Base-by-base conservation (phyloP, 2,888 invertebrate genomes). In the Lymantria dispar region DNA sequence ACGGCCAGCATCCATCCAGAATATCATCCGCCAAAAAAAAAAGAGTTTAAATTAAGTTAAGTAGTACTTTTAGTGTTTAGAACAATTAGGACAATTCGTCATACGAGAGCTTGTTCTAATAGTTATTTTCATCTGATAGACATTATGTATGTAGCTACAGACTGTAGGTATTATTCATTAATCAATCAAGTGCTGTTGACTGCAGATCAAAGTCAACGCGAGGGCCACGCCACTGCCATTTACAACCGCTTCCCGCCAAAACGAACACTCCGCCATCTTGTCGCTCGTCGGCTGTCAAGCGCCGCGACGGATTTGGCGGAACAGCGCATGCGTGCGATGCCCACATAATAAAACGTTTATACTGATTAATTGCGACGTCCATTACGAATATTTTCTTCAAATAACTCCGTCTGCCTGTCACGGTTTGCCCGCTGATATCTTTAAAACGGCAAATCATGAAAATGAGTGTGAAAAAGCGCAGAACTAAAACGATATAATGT, bases 321-420 rank as follows among this genome's bases (percentile, higher is more conserved):
- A 83, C 85, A 74, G 72, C 72, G 71, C 64, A 57, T 56, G 72
- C 69, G 65, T 66, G 58, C 69, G 60, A 70, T 68, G 67, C 67
- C 57, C 68, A 64, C 67, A 74, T 75, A 86, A 86, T 87, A 87
- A 87, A 87, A 84, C 85, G 80, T 76, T 85, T 82, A 76, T 72
- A 63, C 81, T 83, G 83, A 85, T 87, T 84, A 80, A 87, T 85
- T 77, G 78, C 80, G 72, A 70, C 70, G 64, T 50, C 70, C 74
- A 70, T 76, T 74, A 74, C 62, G 13, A 31, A 48, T 45, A 48
- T 53, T 49, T 49, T 43, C 39, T 46, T 49, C 43, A 60, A 70
- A 76, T 74, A 72, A 63, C 70, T 70, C 52, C 47, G 64, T 52
- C 64, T 46, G 72, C 59, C 65, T 62, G 71, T 66, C 72, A 74